Base-by-base conservation (phyloP, 1,140 invertebrate species). In the Drosophila orosa region DNA sequence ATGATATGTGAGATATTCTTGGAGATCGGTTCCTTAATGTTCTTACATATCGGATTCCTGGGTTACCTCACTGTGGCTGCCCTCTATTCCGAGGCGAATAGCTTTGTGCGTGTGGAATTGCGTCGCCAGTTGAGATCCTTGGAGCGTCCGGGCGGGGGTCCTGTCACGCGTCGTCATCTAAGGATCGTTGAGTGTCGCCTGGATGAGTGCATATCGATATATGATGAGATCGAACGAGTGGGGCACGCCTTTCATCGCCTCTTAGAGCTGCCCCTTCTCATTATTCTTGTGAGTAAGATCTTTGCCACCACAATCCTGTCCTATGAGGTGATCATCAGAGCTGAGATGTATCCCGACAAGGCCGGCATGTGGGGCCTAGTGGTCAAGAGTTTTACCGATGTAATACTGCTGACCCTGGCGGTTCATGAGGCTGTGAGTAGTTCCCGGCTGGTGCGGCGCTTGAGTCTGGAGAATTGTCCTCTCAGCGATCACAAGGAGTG, bases 11-110 rank as follows among this genome's bases (percentile, higher is more conserved):
- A 89, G 0, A 56, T 73, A 3, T 48, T 75, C 17, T 35, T 62
- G 3, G 33, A 57, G 7, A 22, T 77, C 0, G 65, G 60, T 13
- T 45, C 65, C 0, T 10, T 45, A 9, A 80, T 89, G 77, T 77
- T 89, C 25, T 22, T 76, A 3, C 76, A 89, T 10, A 77, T 74
- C n/a, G 72, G 69, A 6, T 89, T 89, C 5, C 47, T 80, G 27
- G 85, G 84, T 2, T 89, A 68, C n/a, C 74, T 89, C 6, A 78
- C 69, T n/a, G 37, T 89, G 22, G 84, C 80, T 4, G 85, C 77
- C 7, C 59, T 89, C 2, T 89, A 84, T 10, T 63, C 65, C 19
- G 80, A 84, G 56, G 29, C 62, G 1, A 89, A 89, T 50, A 42
- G 52, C 0, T 89, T 80, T 56, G 84, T 78, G 15, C 76, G 77